Conservation (phyloP, 2,888 invertebrate genomes). For the Philereme transversata region DNA sequence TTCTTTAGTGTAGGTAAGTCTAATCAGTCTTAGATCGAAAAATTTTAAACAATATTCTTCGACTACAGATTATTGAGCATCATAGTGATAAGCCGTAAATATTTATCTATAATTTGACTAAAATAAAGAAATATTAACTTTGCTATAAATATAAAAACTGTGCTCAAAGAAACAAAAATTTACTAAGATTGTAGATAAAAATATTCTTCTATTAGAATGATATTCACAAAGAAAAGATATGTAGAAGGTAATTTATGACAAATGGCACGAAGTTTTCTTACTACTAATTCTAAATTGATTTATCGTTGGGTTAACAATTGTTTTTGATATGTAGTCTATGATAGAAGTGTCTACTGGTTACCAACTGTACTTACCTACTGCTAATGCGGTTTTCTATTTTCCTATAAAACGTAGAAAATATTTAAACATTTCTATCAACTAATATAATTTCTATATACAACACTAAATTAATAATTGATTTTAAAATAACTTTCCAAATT, state of each 20-base stretch:
- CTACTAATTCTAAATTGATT: slow-evolving; percentile 18
- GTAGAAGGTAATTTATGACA: slow-evolving; percentile 51
- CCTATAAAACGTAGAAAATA: slow-evolving; percentile 41
- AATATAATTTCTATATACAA: slow-evolving; percentile 33
- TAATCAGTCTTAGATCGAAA: slow-evolving; percentile 81
- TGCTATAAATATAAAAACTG: slow-evolving; percentile 48
- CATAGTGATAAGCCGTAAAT: slow-evolving; percentile 52
- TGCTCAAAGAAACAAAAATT: slow-evolving; percentile 32
- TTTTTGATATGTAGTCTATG: slow-evolving; percentile 24
- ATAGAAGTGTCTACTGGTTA: slow-evolving; percentile 18
- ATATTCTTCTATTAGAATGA: slow-evolving; percentile 29
- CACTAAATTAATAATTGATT: slow-evolving; percentile 21
- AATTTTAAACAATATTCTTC: slow-evolving; percentile 49
- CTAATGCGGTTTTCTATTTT: slow-evolving; percentile 29
- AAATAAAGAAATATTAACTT: slow-evolving; percentile 9
- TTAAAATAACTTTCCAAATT: slow-evolving; percentile 19
- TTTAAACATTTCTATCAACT: slow-evolving; percentile 35
- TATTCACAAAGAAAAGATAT: slow-evolving; percentile 47
- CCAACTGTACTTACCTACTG: slow-evolving; percentile 31
- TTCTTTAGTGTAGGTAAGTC: slow-evolving; percentile 59
- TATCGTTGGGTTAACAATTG: slow-evolving; percentile 31
- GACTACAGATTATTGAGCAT: slow-evolving; percentile 60
- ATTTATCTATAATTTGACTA: slow-evolving; percentile 12
- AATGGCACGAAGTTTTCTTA: slow-evolving; percentile 55
- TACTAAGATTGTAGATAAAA: slow-evolving; percentile 21